Percentiles rank a stretch among this genome's conserved stretches.
phyloP scores from a whole-genome alignment of 1,140 invertebrate species.

The Planococcus citri region DNA sequence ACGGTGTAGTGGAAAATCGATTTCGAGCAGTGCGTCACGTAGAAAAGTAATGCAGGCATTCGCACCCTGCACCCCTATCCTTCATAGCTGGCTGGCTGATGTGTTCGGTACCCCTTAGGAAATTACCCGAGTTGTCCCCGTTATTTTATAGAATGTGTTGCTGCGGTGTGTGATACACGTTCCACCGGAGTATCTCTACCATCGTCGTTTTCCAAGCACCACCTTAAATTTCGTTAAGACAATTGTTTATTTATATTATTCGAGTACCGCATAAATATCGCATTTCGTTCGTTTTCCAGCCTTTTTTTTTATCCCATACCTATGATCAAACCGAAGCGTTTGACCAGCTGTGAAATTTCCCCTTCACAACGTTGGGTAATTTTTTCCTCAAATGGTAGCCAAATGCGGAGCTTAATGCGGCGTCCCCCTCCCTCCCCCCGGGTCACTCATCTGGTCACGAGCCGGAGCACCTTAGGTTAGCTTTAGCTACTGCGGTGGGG shows the following conservation, averaged over 20 bases:
- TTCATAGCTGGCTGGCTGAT: too few relatives aligned
- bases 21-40: not conserved
- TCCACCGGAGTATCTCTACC: not conserved
- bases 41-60: not conserved
- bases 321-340: too few relatives aligned
- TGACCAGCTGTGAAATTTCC: not conserved
- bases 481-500: too few relatives aligned
- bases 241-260: conserved; percentile 8
- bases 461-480: too few relatives aligned
- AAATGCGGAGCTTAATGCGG: not conserved
- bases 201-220: too few relatives aligned
- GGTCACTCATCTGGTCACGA: too few relatives aligned
- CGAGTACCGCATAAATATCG: conserved; percentile 1
- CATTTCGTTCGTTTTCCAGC: not conserved
- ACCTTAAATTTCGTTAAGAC: conserved; percentile 1
- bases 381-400: not conserved
- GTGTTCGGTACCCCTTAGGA: not conserved
- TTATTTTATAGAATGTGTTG: not conserved
- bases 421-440: not conserved
- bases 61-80: not conserved
- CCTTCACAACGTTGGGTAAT: not conserved
- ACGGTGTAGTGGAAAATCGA: not conserved
- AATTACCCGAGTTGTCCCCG: not conserved
- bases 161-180: not conserved
- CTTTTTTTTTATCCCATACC: not conserved